A percentile compares a stretch with the other conserved stretches of the same genome.
Evolutionary conservation across 2,113 vertebrate genomes (phyloP).

Genomic region (Drymodes brunneopygia): DNA sequence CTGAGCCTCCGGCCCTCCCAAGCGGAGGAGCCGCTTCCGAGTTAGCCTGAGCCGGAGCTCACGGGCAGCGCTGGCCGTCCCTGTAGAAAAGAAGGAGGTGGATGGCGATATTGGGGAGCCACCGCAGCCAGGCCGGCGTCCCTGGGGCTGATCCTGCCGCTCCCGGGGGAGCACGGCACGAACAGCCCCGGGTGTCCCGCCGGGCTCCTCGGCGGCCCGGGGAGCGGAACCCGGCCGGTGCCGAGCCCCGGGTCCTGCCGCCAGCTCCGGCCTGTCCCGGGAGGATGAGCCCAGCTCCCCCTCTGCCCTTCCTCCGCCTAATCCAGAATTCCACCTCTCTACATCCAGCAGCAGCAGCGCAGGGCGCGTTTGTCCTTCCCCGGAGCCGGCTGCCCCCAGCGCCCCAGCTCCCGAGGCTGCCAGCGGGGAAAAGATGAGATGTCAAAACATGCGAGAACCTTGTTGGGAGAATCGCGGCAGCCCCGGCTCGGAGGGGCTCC

Average conservation of each 20-base stretch:
- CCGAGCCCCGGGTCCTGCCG: not conserved
- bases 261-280: not conserved
- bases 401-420: not conserved
- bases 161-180: fast-evolving
- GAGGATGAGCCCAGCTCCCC: not conserved
- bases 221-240: not conserved
- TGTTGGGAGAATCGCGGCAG: not conserved
- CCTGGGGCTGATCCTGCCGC: not conserved
- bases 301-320: fast-evolving
- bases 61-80: not conserved
- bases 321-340: fast-evolving
- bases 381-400: not conserved
- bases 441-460: not conserved
- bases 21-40: not conserved
- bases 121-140: not conserved
- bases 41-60: not conserved
- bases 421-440: not conserved
- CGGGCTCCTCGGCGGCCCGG: too few species aligned
- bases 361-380: not conserved
- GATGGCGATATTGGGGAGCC: not conserved
- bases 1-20: not conserved
- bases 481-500: not conserved
- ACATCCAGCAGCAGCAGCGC: fast-evolving
- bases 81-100: not conserved
- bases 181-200: not conserved